Conservation (phyloP, 2,797 vertebrate species). For the Chiloscyllium punctatum region DNA sequence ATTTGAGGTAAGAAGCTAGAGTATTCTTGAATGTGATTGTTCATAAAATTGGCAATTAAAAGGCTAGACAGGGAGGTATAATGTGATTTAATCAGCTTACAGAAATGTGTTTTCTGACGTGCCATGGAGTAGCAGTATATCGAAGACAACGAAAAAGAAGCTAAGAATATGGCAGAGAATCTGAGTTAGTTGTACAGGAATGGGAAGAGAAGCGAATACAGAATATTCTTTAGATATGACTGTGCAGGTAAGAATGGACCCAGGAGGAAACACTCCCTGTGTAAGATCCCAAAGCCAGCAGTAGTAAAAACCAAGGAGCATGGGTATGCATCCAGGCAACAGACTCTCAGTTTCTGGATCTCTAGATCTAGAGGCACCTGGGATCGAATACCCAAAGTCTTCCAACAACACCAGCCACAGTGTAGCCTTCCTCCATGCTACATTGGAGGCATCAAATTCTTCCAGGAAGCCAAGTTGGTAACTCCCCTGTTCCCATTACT, state of each 20-base stretch:
- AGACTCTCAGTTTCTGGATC: too few relatives aligned
- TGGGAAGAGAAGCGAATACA: neutral
- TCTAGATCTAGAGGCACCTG: too few relatives aligned
- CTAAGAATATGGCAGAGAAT: neutral
- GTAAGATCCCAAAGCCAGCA: too few relatives aligned
- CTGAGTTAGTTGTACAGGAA: neutral
- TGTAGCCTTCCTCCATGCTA: too few relatives aligned
- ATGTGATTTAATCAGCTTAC: neutral
- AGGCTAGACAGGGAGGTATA: neutral
- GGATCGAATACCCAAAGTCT: too few relatives aligned
- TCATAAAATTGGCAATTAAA: neutral
- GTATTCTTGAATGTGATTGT: neutral
- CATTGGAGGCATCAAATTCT: too few relatives aligned
- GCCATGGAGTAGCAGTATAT: neutral
- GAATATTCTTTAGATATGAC: neutral
- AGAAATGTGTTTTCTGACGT: neutral
- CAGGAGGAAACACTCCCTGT: neutral
- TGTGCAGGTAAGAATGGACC: neutral
- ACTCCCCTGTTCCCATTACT: too few relatives aligned
- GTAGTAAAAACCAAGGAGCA: too few relatives aligned
- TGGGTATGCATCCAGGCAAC: too few relatives aligned
- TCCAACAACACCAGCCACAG: too few relatives aligned
- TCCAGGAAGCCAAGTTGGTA: too few relatives aligned
- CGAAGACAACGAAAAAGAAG: neutral
- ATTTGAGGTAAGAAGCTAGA: slow-evolving; percentile 36